These are phyloP conservation scores for Fregetta grallaria DNA, from an alignment of 2,113 vertebrate species.

Conservation along the genomic window DNA sequence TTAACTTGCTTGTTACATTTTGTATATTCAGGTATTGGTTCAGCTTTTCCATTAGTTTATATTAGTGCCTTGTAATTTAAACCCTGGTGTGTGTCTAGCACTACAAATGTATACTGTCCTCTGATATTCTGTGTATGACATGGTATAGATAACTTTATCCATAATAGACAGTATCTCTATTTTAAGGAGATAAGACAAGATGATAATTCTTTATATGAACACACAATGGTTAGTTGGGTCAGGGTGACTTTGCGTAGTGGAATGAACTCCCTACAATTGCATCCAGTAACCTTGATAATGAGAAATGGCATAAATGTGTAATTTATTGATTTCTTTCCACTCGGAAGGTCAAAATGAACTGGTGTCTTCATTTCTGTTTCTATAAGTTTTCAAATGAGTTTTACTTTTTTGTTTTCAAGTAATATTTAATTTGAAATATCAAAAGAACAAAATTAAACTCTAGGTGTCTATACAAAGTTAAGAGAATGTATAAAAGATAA, in stretches of 20 bases:
- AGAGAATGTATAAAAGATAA: slow-evolving; percentile 2
- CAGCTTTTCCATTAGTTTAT: not conserved
- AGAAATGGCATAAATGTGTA: not conserved
- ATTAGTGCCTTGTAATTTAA: not conserved
- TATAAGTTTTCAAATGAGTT: not conserved
- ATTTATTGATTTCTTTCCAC: not conserved
- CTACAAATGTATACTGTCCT: not conserved
- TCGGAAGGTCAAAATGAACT: not conserved
- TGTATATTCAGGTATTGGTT: not conserved
- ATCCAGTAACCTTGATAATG: not conserved
- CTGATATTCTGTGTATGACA: not conserved
- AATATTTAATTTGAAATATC: slow-evolving; percentile 17
- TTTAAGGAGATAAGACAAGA: not conserved
- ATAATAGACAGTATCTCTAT: not conserved
- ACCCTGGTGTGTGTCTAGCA: not conserved
- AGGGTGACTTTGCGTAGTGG: not conserved
- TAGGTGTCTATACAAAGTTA: not conserved
- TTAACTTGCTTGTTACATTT: not conserved
- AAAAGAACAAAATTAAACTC: not conserved
- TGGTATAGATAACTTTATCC: not conserved
- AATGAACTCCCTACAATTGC: not conserved
- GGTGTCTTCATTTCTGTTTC: not conserved
- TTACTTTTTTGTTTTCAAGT: not conserved
- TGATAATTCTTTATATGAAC: not conserved
- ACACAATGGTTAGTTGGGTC: not conserved